Percentiles rank a stretch among this genome's conserved stretches.
phyloP scores from a whole-genome alignment of 64 coral and sea anemone genomes.

The Montipora foliosa region DNA sequence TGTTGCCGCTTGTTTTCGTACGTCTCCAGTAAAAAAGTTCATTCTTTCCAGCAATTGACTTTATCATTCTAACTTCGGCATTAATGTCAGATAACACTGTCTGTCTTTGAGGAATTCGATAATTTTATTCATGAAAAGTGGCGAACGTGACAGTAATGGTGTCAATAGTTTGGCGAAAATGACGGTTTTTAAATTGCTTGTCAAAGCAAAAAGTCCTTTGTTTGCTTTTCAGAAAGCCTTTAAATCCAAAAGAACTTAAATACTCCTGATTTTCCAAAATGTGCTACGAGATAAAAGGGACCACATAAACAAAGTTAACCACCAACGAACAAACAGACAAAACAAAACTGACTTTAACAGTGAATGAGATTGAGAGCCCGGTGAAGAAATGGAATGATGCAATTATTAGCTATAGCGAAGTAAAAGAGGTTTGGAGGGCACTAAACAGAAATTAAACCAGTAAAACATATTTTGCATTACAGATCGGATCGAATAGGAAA shows the following conservation, averaged over 20 bases:
- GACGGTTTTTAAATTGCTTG: not conserved
- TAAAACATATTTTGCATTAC: too few relatives aligned
- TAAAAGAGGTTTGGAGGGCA: too few relatives aligned
- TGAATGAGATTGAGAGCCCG: too few relatives aligned
- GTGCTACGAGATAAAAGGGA: not conserved
- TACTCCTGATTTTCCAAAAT: not conserved
- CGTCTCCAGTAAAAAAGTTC: not conserved
- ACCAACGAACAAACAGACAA: not conserved
- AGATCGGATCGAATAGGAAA: too few relatives aligned
- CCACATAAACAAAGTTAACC: not conserved
- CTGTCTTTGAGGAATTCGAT: not conserved
- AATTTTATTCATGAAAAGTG: not conserved
- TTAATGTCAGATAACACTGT: not conserved
- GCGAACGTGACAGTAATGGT: not conserved
- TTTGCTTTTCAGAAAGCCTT: not conserved
- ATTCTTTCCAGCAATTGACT: not conserved
- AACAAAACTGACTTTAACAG: too few relatives aligned
- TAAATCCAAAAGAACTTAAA: not conserved
- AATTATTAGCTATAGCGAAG: too few relatives aligned
- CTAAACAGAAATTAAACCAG: too few relatives aligned
- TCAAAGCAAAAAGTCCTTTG: not conserved
- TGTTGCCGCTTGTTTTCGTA: not conserved
- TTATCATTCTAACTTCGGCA: not conserved
- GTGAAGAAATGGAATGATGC: too few relatives aligned
- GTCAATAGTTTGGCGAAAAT: not conserved